Base-by-base conservation (phyloP, 1,140 invertebrate genomes). In the Leptopilina boulardi region DNA sequence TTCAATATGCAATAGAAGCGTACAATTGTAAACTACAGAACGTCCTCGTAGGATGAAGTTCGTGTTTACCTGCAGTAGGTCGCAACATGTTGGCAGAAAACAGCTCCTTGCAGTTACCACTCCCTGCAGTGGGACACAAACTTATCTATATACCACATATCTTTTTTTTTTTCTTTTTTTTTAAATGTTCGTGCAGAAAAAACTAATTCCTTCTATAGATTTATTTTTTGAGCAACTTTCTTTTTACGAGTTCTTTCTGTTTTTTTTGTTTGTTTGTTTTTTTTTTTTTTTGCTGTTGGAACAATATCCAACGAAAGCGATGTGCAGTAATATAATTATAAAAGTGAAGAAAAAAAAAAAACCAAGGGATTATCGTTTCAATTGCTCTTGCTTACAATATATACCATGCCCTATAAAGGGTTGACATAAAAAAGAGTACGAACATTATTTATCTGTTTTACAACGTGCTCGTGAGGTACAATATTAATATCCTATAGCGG, bases 71-170 rank as follows among this genome's bases (percentile, higher is more conserved):
- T 91, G 90, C 89, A 89, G 88, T 91, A 89, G 89, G 89, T 91
- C 78, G 90, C 89, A 91, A 91, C 86, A 88, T 87, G 88, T 87
- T 87, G 88, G 84, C 87, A 89, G 88, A 91, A 87, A 90, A 88
- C 89, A 91, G 90, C 89, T 91, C 89, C 90, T 91, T 90, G 88
- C 89, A 90, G 90, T 91, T 91, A 91, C 89, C 89, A 91, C 89
- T 89, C 90, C 89, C 90, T 91, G 90, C 89, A 91, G 89, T 89
- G 89, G 90, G 89, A 91, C 89, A 91, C 90, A 91, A 91, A 91
- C 90, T 91, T 90, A 90, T 91, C 90, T 90, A 90, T 91, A 91
- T 89, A 89, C 88, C 89, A 89, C 87, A 89, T 86, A 89, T 89
- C 88, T 89, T 82, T 84, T 87, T 85, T 34, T 34, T 34, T 6